Percentiles rank a stretch among this genome's conserved stretches.
Evolutionary conservation across 1,140 invertebrate species (phyloP).

Genomic region (Neodiprion virginianus): DNA sequence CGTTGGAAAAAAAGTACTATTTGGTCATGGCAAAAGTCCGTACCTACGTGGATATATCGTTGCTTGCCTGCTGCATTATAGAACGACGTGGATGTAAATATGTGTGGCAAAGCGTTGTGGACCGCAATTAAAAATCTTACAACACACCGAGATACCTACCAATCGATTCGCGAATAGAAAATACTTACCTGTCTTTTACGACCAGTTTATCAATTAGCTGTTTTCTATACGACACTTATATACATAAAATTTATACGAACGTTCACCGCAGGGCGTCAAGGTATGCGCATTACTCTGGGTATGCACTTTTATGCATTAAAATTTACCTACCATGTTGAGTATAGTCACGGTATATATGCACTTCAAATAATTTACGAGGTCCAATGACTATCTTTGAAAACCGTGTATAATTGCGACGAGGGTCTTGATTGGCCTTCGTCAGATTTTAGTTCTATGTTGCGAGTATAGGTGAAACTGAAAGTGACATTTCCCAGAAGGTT

Average conservation of each 20-base stretch:
- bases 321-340: too few species aligned
- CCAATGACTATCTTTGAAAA: background rate
- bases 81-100: too few species aligned
- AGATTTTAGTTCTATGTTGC: background rate
- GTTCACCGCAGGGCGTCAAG: too few species aligned
- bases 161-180: background rate
- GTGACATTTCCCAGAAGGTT: slow-evolving; percentile 7
- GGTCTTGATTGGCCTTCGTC: background rate
- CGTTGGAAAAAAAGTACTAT: background rate
- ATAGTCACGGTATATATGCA: too few species aligned
- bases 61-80: too few species aligned
- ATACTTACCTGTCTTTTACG: background rate
- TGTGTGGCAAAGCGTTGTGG: background rate
- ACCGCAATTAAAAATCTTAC: background rate
- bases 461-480: background rate
- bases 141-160: background rate
- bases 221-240: too few species aligned
- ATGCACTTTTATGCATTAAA: too few species aligned
- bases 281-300: too few species aligned
- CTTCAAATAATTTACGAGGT: background rate
- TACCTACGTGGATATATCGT: background rate
- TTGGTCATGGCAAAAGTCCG: background rate
- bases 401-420: background rate
- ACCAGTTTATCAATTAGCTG: background rate
- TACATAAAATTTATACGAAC: too few species aligned